Evolutionary conservation across 1,140 invertebrate species (phyloP), one percentile per base, ranked within the genome.

Genomic region (Pseudobourletiella spinata): DNA sequence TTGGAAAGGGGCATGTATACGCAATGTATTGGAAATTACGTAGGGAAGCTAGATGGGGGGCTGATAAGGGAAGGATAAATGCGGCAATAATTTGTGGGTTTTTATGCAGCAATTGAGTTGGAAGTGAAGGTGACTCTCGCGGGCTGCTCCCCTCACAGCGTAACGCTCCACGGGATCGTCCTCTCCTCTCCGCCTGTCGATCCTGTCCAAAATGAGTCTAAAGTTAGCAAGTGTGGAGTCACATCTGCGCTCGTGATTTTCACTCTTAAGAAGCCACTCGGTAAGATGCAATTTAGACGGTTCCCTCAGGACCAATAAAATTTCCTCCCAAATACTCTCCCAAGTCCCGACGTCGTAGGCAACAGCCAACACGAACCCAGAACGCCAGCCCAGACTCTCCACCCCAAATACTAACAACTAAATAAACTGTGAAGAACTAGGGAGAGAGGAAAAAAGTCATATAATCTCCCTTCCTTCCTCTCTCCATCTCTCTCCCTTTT

Each of bases 221-320:
- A 56, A 56, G 26, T 56, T 56, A 56, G 52, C 28, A 39, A 39
- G 51, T 4, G 51, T 15, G 29, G 18, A 18, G 26, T 3, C 30
- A 50, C 59, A 65, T 65, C 63, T 65, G 63, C 44, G 58, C 59
- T 59, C 63, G 52, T 65, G 63, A 61, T 65, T 65, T 59, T 22
- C 46, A 59, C 43, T 50, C 18, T 51, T 59, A 4, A 20, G 42
- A 46, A 48, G 29, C 15, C 46, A 48, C 46, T 48, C 18, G 46
- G 15, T 18, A 26, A 48, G 39, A 50, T 48, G 43, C 57, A 59
- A 59, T 59, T 35, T 57, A 20, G 15, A 22, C 24, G 46, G 39
- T 28, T 64, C 66, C 66, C 66, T 32, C 35, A 35, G 57, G 66
- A 65, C 66, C 63, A 59, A 68, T 68, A 68, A 68, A 65, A 65